These are phyloP conservation scores for Craterocephalus amniculus DNA, from an alignment of 2,797 vertebrate species.

Conservation along the genomic window DNA sequence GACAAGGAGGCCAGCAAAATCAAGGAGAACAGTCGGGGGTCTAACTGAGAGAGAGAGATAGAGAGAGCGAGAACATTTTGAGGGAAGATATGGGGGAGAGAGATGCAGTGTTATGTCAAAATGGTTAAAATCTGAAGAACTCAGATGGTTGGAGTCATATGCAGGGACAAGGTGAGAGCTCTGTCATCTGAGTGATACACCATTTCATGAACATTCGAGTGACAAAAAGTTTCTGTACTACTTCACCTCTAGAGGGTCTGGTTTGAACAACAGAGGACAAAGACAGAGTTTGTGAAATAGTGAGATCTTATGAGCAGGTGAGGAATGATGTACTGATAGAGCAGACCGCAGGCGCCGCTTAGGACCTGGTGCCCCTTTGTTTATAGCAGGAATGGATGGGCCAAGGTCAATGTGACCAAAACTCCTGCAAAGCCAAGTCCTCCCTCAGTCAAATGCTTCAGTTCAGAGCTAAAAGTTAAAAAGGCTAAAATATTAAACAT, in stretches of 20 bases:
- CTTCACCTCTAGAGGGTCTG: constrained; percentile 36
- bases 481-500: constrained; percentile 15
- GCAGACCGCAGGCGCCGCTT: constrained; percentile 49
- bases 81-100: constrained; percentile 21
- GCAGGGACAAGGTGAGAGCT: constrained; percentile 5
- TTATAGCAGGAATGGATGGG: constrained; percentile 38
- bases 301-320: constrained; percentile 57
- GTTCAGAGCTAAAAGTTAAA: constrained; percentile 43
- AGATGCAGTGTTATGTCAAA: constrained; percentile 21
- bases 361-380: constrained; percentile 50
- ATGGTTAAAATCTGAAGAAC: constrained; percentile 51
- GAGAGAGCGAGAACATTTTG: constrained; percentile 7
- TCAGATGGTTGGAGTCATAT: constrained; percentile 12
- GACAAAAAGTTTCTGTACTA: constrained; percentile 28
- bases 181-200: constrained; percentile 9
- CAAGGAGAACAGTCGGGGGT: constrained; percentile 62
- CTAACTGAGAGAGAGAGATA: constrained; percentile 58
- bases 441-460: constrained; percentile 33
- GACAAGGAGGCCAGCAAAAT: constrained; percentile 35
- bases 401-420: constrained; percentile 58
- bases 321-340: constrained; percentile 61
- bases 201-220: constrained; percentile 26
- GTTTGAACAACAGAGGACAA: constrained; percentile 14
- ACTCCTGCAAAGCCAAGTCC: constrained; percentile 30
- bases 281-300: constrained; percentile 32